Percentiles rank a stretch among this genome's conserved stretches.
These are phyloP conservation scores for Sebastes itinus DNA, from an alignment of 2,797 vertebrate species.

Conservation along the genomic window DNA sequence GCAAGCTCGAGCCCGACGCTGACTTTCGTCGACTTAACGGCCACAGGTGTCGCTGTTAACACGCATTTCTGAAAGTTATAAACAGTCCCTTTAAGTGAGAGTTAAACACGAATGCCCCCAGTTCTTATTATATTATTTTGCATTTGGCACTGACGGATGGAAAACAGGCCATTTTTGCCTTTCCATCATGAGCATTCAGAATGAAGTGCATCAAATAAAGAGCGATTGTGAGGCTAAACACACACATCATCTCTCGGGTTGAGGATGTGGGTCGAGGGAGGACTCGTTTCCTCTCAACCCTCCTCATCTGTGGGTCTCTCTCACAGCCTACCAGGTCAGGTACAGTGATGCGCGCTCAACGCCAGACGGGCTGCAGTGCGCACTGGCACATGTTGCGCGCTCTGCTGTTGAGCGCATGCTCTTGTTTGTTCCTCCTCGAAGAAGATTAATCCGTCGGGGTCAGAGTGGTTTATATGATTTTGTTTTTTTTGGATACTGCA, in stretches of 20 bases:
- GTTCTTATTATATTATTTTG: too few species aligned
- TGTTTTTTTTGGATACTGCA: background rate
- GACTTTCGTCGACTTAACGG: too few species aligned
- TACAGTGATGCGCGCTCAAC: background rate
- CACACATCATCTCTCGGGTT: background rate
- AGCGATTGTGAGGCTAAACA: background rate
- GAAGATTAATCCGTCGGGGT: background rate
- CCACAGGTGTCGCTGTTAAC: too few species aligned
- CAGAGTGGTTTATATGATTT: background rate
- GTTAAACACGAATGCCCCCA: background rate
- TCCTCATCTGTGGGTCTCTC: background rate
- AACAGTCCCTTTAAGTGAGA: background rate
- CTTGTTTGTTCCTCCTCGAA: background rate
- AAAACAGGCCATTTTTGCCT: background rate
- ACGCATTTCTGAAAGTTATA: too few species aligned
- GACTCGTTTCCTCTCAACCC: conserved; percentile 5
- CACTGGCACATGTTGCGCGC: conserved; percentile 22
- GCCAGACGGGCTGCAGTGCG: conserved; percentile 34
- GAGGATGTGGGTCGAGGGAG: background rate
- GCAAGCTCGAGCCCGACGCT: too few species aligned
- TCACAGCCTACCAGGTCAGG: background rate
- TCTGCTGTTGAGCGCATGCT: background rate
- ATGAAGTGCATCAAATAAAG: background rate
- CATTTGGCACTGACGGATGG: background rate
- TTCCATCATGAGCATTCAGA: background rate